These are phyloP conservation scores for Lasioglossum oenotherae DNA, from an alignment of 2,888 invertebrate species.

Conservation along the genomic window DNA sequence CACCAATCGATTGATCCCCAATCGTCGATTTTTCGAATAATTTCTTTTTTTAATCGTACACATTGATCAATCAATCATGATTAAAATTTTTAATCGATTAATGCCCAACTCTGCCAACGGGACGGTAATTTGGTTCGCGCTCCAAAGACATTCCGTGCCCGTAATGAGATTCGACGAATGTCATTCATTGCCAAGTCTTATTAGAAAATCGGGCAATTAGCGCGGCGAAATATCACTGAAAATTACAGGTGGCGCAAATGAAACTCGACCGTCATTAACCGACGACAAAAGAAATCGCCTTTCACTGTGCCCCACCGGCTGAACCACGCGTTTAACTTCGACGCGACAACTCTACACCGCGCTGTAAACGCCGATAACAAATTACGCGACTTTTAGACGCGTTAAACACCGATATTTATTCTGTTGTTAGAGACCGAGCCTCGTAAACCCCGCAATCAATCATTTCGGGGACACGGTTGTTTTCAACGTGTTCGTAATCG, in stretches of 20 bases:
- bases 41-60: no score
- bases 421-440: neutral
- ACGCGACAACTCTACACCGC: neutral
- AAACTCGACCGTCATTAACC: conserved; percentile 24
- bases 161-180: neutral
- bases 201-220: conserved; percentile 11
- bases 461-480: neutral
- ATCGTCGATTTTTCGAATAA: no score
- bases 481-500: neutral
- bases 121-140: neutral
- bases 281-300: conserved; percentile 21
- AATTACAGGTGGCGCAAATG: conserved; percentile 6
- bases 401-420: neutral
- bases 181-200: neutral
- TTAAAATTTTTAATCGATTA: no score
- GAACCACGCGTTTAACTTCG: neutral
- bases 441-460: neutral
- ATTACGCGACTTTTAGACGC: neutral
- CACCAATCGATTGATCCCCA: no score
- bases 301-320: conserved; percentile 2
- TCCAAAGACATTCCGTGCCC: neutral
- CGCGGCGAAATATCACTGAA: neutral
- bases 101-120: no score
- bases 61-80: no score
- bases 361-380: neutral